Base-by-base conservation (phyloP, 2,113 vertebrate species). In the Elachura formosa region DNA sequence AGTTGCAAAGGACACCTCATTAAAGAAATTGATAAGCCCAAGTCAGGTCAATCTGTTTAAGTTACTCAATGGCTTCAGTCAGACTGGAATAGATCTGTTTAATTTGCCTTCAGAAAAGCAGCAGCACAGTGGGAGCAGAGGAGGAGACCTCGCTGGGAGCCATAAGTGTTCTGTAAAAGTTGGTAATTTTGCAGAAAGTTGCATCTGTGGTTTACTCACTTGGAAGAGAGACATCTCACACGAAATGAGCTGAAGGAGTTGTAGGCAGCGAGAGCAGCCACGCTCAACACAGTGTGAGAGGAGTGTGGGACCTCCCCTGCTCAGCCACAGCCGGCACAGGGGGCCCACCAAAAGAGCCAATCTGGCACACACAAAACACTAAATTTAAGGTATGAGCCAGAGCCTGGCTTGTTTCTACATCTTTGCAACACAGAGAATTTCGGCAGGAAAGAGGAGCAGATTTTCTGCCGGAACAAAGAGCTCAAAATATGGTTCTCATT, bases 1-100 rank as follows among this genome's bases (percentile, higher is more conserved):
- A 82, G 62, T 89, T 92, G 40, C 80, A 86, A 63, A 88, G 78
- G 69, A 91, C 78, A 96, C 80, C 90, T 96, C 67, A 90, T 94
- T 93, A 96, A 97, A 92, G 80, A 95, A 97, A 97, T 89, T 94
- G 92, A 95, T 91, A 95, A 91, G 66, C 82, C 45, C 55, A 93
- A 93, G 24, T 90, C 64, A 69, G 80, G 84, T 96, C 93, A 95
- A 93, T 95, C 91, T 97, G 92, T 88, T 96, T 94, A 93, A 96
- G 89, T 96, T 96, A 96, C 71, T 90, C 87, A 56, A 49, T 89
- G 81, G 82, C 75, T 96, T 89, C 93, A 85, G 61, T 88, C 67
- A 85, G 59, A 92, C 62, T 84, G 83, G 69, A 93, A 94, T 36
- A 97, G 95, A 84, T 88, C 78, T 84, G 84, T 93, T 93, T 83